These are phyloP conservation scores for Malurus leucopterus DNA, from an alignment of 2,797 vertebrate species.

Conservation along the genomic window DNA sequence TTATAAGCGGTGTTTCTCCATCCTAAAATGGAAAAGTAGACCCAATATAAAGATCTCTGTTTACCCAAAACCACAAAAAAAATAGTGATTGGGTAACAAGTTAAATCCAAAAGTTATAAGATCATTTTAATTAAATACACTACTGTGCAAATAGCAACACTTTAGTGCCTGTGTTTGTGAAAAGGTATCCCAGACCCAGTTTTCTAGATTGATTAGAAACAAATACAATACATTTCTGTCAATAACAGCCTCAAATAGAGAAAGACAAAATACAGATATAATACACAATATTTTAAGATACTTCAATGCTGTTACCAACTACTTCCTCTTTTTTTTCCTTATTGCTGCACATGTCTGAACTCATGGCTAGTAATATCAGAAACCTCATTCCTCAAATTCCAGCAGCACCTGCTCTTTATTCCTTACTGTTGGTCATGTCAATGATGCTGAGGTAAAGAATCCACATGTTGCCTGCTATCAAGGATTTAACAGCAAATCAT, in stretches of 20 bases:
- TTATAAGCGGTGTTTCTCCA: conserved; percentile 92
- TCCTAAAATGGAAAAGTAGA: conserved; percentile 74
- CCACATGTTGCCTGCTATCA: not conserved
- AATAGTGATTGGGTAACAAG: not conserved
- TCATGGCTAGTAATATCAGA: not conserved
- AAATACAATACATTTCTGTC: not conserved
- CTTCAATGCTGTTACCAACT: not conserved
- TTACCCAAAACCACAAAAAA: not conserved
- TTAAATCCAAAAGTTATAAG: not conserved
- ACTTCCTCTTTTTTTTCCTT: not conserved
- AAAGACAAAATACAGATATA: not conserved
- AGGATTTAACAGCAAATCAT: not conserved
- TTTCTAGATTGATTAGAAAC: not conserved
- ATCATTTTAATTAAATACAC: not conserved
- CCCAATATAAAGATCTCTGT: not conserved
- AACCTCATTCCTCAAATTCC: not conserved
- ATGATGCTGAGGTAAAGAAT: not conserved
- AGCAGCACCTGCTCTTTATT: not conserved
- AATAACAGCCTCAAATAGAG: not conserved
- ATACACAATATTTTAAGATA: not conserved
- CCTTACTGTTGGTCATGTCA: not conserved
- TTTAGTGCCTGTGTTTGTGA: not conserved
- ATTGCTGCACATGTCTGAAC: not conserved
- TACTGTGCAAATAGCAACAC: not conserved
- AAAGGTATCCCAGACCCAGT: not conserved